Evolutionary conservation across 2,888 invertebrate genomes (phyloP), one percentile per base, ranked within the genome.

Genomic region (Allygus modestus): DNA sequence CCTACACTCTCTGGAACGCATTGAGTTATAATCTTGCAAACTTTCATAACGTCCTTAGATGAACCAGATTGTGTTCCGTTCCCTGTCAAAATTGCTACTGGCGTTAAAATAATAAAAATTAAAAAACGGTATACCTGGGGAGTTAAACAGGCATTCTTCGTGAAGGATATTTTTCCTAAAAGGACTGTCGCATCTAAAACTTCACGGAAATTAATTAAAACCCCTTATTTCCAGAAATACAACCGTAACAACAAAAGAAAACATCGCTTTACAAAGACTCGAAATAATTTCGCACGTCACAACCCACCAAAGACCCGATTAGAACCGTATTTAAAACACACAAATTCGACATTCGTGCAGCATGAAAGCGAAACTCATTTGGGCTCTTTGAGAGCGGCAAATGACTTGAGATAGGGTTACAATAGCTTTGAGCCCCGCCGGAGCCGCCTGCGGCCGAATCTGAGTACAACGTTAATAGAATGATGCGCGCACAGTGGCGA

Each of bases 361-460:
- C 23, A 20, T 20, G 79, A 79, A 58, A 79, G 51, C 37, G 79
- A 79, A 79, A 79, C 79, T 28, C 46, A 31, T 54, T 79, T 79
- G 79, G 31, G 31, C 51, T 31, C 79, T 79, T 79, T 79, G 79
- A 79, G 58, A 77, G 43, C 1, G 73, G 54, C 23, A 79, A 58
- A 79, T 79, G 37, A 58, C 58, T 54, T 37, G 79, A 79, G 79
- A 79, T 79, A 79, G 79, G 79, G 79, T 79, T 79, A 79, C 79
- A 58, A 58, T 79, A 23, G 79, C 77, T 77, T 77, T 77, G 77
- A 51, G 28, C 20, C 12, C 77, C 23, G 77, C 15, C 54, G 58
- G 20, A 58, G 58, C 2, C 2, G 77, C 77, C n/a, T 17, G n/a
- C 51, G 58, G 58, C 79, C 23, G 11, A 51, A 77, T 51, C 43